Evolutionary conservation across 2,113 vertebrate genomes (phyloP), one percentile per base, ranked within the genome.

Genomic region (Hyla sarda): DNA sequence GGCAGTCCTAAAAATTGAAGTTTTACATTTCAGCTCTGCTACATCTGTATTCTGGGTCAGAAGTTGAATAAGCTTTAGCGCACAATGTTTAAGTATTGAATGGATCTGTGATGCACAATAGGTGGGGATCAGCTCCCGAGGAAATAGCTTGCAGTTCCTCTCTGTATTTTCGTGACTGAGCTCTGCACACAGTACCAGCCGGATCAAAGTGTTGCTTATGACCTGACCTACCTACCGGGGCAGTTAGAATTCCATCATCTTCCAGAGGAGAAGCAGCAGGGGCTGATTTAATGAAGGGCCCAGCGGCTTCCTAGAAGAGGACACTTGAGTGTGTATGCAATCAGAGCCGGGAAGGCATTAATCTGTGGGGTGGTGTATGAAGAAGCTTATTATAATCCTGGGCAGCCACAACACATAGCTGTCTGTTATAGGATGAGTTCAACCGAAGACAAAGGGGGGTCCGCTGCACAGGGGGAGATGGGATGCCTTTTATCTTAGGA

Each of bases 281-380:
- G 78, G 77, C 34, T 50, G 67, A 74, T 82, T 87, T 87, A 87
- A 87, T 87, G 85, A 87, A 87, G 67, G 74, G 67, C 78, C 85
- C 37, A 23, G 67, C 78, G 58, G 69, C 67, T 82, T 81, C 23
- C n/a, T 48, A 74, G 85, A 87, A 60, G 67, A 74, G 34, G 67
- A n/a, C 48, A 62, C 58, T 60, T 74, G 45, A 74, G 52, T 52
- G 6, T 73, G 67, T n/a, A 37, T 60, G 77, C 78, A 73, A 72
- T 82, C 69, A 73, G 52, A 86, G 75, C 48, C 32, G 77, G 48
- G 65, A 72, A 58, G 48, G 45, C 54, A 50, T 71, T 73, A 13
- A 87, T 80, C 78, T 74, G 34, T 62, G 56, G 56, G 78, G 78
- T 47, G 78, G 56, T 47, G 78, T 8, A 81, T 47, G 52, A 28